phyloP scores from a whole-genome alignment of 2,888 invertebrate species.

The Platycheirus rosarum region DNA sequence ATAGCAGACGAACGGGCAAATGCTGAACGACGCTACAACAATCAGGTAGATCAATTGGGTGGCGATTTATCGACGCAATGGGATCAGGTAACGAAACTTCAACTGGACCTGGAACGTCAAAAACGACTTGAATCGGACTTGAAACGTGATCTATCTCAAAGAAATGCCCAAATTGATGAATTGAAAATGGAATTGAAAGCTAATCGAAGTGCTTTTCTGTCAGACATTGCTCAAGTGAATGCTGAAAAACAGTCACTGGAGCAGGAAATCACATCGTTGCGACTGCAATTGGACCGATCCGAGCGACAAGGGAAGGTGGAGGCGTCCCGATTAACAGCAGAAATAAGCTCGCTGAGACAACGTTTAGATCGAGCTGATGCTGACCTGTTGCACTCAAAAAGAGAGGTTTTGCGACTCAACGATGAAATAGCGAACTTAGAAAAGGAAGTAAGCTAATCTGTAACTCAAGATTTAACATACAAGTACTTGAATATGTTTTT shows the following conservation, averaged over 20 bases:
- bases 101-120: slow-evolving; percentile 91
- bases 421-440: slow-evolving; percentile 91
- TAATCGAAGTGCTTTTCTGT: slow-evolving; percentile 88
- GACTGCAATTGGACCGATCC: slow-evolving; percentile 87
- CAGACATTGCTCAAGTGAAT: slow-evolving; percentile 89
- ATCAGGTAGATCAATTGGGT: slow-evolving; percentile 90
- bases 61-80: slow-evolving; percentile 91
- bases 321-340: slow-evolving; percentile 88
- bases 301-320: slow-evolving; percentile 91
- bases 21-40: slow-evolving; percentile 88
- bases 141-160: slow-evolving; percentile 90
- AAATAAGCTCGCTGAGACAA: slow-evolving; percentile 88
- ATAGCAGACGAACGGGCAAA: slow-evolving; percentile 88
- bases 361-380: slow-evolving; percentile 90
- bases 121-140: slow-evolving; percentile 89
- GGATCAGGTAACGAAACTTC: slow-evolving; percentile 90
- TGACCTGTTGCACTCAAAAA: slow-evolving; percentile 90
- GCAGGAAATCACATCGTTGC: slow-evolving; percentile 89
- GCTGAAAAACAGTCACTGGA: slow-evolving; percentile 91
- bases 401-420: slow-evolving; percentile 90
- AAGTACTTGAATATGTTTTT: background rate
- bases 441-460: slow-evolving; percentile 86
- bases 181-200: slow-evolving; percentile 90
- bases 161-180: slow-evolving; percentile 89
- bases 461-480: background rate